Percentiles rank a stretch among this genome's conserved stretches.
phyloP scores from a whole-genome alignment of 2,797 vertebrate genomes.

The Myotis vivesi region DNA sequence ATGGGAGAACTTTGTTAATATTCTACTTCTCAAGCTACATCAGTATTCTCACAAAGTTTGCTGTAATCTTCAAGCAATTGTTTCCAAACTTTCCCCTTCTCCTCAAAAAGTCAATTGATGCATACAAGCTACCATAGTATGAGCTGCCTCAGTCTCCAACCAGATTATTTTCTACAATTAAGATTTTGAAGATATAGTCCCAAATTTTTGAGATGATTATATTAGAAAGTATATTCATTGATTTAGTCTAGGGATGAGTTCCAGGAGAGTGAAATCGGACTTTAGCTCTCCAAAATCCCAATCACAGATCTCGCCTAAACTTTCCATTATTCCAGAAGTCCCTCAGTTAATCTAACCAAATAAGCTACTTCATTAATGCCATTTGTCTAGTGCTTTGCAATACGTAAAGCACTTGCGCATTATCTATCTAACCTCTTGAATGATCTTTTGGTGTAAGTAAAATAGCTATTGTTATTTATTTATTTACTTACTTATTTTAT shows the following conservation, averaged over 20 bases:
- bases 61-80: neutral
- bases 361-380: neutral
- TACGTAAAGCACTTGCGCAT: neutral
- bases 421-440: neutral
- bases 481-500: too few relatives aligned
- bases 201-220: neutral
- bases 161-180: neutral
- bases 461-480: neutral
- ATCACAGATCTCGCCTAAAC: neutral
- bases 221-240: neutral
- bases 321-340: neutral
- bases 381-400: neutral
- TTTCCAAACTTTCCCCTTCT: neutral
- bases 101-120: neutral
- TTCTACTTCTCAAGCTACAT: neutral
- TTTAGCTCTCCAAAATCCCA: neutral
- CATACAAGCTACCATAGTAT: neutral
- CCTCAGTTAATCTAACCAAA: neutral
- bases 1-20: neutral
- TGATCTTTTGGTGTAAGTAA: neutral
- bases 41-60: neutral
- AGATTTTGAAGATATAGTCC: neutral
- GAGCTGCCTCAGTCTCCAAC: neutral
- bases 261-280: neutral
- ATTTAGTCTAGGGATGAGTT: neutral